These are phyloP conservation scores for Hydrozoanthus gracilis DNA, from an alignment of 92 coral and sea anemone species.

Conservation along the genomic window DNA sequence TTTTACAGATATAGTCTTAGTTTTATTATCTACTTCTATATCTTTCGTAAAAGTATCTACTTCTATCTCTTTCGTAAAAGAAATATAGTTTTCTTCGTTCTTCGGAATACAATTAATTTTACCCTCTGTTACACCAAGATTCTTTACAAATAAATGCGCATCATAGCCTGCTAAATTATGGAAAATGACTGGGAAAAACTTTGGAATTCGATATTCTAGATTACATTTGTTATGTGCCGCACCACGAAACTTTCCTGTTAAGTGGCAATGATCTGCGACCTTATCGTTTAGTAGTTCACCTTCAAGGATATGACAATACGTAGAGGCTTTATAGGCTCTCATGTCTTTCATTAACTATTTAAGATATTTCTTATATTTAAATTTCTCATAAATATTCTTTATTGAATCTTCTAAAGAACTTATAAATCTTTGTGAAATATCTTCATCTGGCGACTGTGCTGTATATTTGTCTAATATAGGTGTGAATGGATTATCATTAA, in stretches of 20 bases:
- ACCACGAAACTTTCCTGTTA: neutral
- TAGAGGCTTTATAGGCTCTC: neutral
- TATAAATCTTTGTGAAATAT: constrained; percentile 5
- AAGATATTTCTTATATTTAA: neutral
- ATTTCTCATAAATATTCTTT: constrained; percentile 2
- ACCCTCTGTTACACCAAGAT: constrained; percentile 3
- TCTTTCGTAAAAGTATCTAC: no score
- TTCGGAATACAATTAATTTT: neutral
- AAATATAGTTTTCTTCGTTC: neutral
- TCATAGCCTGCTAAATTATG: neutral
- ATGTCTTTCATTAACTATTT: neutral
- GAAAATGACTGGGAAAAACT: no score
- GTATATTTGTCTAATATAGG: constrained; percentile 7
- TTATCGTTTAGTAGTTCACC: neutral
- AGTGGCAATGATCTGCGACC: neutral
- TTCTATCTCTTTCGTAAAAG: neutral
- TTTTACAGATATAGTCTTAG: neutral
- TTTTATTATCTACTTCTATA: neutral
- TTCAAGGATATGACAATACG: constrained; percentile 9
- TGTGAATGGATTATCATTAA: constrained; percentile 1
- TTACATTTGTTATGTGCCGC: neutral
- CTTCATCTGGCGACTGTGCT: constrained; percentile 12
- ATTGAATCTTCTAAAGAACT: neutral
- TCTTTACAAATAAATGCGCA: neutral
- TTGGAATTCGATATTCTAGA: neutral